phyloP scores from a whole-genome alignment of 2,888 invertebrate genomes.

The Philereme transversata region DNA sequence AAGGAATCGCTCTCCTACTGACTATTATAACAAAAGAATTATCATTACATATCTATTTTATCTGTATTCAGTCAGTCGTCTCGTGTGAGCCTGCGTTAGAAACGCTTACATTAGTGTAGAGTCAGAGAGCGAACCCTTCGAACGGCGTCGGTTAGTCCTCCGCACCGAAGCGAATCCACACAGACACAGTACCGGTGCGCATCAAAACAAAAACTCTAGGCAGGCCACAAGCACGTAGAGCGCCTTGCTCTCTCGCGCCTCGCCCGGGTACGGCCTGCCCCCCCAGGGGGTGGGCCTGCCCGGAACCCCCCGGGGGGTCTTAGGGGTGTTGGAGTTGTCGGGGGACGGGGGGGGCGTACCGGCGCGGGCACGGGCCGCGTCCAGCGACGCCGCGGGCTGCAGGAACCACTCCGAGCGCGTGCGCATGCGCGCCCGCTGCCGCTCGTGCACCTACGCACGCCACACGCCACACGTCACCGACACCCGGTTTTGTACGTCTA shows the following conservation, averaged over 20 bases:
- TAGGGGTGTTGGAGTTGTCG: conserved; percentile 26
- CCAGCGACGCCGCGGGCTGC: conserved; percentile 86
- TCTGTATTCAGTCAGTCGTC: too few relatives aligned
- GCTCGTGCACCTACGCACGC: conserved; percentile 93
- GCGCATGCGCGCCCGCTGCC: conserved; percentile 98
- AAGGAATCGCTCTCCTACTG: conserved; percentile 49
- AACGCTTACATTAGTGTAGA: background rate
- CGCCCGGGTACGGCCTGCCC: conserved; percentile 46
- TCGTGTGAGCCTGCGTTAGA: background rate
- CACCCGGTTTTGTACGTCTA: background rate
- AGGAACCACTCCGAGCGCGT: conserved; percentile 99
- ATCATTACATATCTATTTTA: too few relatives aligned
- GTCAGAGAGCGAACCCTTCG: conserved; percentile 52
- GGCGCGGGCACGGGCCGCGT: conserved; percentile 71
- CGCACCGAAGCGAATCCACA: conserved; percentile 75
- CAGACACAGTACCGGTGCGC: conserved; percentile 77
- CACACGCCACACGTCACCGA: conserved; percentile 51
- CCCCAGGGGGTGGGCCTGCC: conserved; percentile 20
- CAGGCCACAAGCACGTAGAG: conserved; percentile 82
- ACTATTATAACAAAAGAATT: too few relatives aligned
- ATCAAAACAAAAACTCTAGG: conserved; percentile 83
- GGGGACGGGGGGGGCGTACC: conserved; percentile 62
- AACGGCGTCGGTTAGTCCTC: conserved; percentile 62
- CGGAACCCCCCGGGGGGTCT: conserved; percentile 31
- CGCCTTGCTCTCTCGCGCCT: conserved; percentile 70